Conservation (phyloP, 2,113 vertebrate genomes). For the Otolemur garnettii region DNA sequence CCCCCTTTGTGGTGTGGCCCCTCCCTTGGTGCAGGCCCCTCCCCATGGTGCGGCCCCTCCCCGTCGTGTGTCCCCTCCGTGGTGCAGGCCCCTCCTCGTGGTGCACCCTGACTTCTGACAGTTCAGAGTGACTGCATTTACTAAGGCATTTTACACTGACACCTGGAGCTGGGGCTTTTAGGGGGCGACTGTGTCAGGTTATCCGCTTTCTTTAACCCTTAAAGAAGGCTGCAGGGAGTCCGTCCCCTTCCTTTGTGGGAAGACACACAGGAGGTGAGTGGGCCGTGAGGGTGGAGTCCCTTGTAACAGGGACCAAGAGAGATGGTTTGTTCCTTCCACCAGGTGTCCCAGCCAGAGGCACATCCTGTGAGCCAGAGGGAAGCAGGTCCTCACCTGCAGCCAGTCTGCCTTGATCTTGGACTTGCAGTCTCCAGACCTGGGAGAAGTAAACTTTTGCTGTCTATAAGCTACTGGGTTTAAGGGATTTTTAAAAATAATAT, state of each 20-base stretch:
- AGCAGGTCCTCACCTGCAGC: background rate
- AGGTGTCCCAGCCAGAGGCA: background rate
- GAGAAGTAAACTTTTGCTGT: background rate
- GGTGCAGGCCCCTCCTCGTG: too few species aligned
- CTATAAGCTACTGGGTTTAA: background rate
- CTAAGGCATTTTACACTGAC: background rate
- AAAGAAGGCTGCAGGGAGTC: too few species aligned
- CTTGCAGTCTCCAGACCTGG: background rate
- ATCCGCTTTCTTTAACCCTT: too few species aligned
- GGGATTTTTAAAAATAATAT: too few species aligned
- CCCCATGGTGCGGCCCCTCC: too few species aligned
- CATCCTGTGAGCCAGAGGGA: background rate
- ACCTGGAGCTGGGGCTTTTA: background rate
- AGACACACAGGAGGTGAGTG: background rate
- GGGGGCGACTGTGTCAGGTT: too few species aligned
- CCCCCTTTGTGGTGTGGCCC: too few species aligned
- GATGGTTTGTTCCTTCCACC: background rate
- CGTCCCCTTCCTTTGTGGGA: too few species aligned
- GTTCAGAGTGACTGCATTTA: too few species aligned
- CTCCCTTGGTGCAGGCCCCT: too few species aligned
- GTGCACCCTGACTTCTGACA: too few species aligned
- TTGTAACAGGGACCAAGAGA: background rate
- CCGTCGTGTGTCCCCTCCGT: too few species aligned
- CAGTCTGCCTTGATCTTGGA: background rate
- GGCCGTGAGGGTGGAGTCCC: background rate